Conservation (phyloP, 2,797 vertebrate species). For the Aplochiton taeniatus region DNA sequence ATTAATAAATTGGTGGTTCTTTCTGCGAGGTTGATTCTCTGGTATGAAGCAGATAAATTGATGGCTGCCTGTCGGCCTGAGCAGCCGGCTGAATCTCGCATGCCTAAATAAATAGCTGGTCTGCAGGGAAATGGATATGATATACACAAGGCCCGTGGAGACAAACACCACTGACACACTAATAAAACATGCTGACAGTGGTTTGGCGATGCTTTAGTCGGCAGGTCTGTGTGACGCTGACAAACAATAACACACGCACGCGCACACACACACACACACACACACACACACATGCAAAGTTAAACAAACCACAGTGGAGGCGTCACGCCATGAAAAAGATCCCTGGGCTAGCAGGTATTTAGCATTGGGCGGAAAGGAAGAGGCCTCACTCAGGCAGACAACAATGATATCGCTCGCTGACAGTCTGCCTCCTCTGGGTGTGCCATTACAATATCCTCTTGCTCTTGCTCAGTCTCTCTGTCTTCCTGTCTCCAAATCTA, state of each 20-base stretch:
- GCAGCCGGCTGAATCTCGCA: slow-evolving; percentile 44
- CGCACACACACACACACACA: slow-evolving; percentile 16
- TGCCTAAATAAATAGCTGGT: slow-evolving; percentile 63
- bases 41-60: slow-evolving; percentile 47
- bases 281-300: neutral
- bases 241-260: slow-evolving; percentile 34
- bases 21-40: slow-evolving; percentile 45
- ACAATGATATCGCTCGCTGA: slow-evolving; percentile 70
- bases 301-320: neutral
- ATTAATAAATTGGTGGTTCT: slow-evolving; percentile 46
- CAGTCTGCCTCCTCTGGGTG: slow-evolving; percentile 64
- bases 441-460: slow-evolving; percentile 59
- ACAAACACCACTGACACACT: slow-evolving; percentile 66
- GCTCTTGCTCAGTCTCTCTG: neutral
- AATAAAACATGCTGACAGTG: slow-evolving; percentile 73
- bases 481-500: no score
- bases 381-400: slow-evolving; percentile 61
- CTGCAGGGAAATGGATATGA: slow-evolving; percentile 22
- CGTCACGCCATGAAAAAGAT: slow-evolving; percentile 29
- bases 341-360: slow-evolving; percentile 63
- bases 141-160: slow-evolving; percentile 49
- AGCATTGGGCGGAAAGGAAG: slow-evolving; percentile 47
- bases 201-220: slow-evolving; percentile 69
- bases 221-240: slow-evolving; percentile 58
- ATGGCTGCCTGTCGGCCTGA: slow-evolving; percentile 49